Base-by-base conservation (phyloP, 2,888 invertebrate genomes). In the Coenonympha arcania region DNA sequence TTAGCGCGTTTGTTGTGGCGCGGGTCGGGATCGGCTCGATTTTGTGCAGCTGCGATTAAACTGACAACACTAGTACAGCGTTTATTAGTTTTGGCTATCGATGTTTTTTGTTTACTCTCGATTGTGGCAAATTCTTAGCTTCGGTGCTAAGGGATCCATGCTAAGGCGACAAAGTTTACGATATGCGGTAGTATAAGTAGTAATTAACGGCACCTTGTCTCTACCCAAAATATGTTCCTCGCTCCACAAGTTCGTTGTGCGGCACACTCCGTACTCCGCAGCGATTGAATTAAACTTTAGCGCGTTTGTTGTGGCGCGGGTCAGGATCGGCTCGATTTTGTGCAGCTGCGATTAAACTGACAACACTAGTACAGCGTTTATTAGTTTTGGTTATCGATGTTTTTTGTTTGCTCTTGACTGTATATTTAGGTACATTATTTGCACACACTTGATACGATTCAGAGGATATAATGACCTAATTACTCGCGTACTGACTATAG, bases 261-360 rank as follows among this genome's bases (percentile, higher is more conserved):
- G 50, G 20, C 46, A 16, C 40, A 6, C 20, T n/a, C 31, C 20
- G 30, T 33, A 37, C 20, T 28, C 11, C 52, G 20, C 39, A 75
- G 74, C 80, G 84, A 84, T 86, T 84, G 85, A 85, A 86, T 86
- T 86, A 85, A 85, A 86, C 81, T 86, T 84, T 71, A 73, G 79
- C 77, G 76, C 74, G 74, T 76, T 80, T 81, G 82, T 81, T 84
- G 82, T 76, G 84, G 84, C 76, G 65, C n/a, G 74, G 75, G 71
- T 72, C 77, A 73, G 73, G 78, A 73, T 79, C 72, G 79, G 79
- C 69, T 62, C 68, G 69, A 73, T 75, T 80, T 73, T 76, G 77
- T 77, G 77, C 81, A 81, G 76, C 79, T 79, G 77, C 75, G 78
- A 81, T 80, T 81, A 76, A 78, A 82, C 80, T 75, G 68, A 76